A percentile compares a stretch with the other conserved stretches of the same genome.
Conservation (phyloP, 2,113 vertebrate genomes). For the Scomber colias region DNA sequence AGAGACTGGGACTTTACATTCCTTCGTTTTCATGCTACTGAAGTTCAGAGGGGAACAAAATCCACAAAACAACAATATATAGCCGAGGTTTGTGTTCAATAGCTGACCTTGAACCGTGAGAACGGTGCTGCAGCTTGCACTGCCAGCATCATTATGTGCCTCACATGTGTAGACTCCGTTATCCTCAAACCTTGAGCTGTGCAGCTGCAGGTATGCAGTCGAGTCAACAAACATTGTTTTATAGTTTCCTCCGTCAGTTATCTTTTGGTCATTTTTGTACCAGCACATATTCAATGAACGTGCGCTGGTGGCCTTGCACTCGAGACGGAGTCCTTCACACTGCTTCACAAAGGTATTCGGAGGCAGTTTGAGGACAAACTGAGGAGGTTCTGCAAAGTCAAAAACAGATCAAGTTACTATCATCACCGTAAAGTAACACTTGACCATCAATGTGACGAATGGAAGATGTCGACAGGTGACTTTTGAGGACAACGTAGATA, state of each 20-base stretch:
- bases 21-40: constrained; percentile 42
- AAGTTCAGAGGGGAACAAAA: background rate
- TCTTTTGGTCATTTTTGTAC: constrained; percentile 92
- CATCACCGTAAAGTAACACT: background rate
- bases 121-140: constrained; percentile 91
- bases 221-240: constrained; percentile 89
- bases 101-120: constrained; percentile 95
- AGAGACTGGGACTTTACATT: constrained; percentile 4
- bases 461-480: constrained; percentile 35
- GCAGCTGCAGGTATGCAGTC: constrained; percentile 90
- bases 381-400: constrained; percentile 93
- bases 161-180: constrained; percentile 95
- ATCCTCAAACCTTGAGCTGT: constrained; percentile 85
- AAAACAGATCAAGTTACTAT: constrained; percentile 64
- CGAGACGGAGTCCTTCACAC: constrained; percentile 87
- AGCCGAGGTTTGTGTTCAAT: background rate
- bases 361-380: constrained; percentile 93
- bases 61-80: background rate
- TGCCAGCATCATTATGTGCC: constrained; percentile 94
- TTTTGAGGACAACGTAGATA: constrained; percentile 40
- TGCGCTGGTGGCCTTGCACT: constrained; percentile 90
- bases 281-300: constrained; percentile 89
- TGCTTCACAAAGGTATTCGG: constrained; percentile 89
- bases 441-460: constrained; percentile 47
- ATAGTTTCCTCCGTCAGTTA: constrained; percentile 88